A percentile compares a stretch with the other conserved stretches of the same genome.
phyloP scores from a whole-genome alignment of 2,797 vertebrate species.

The Podargus strigoides region DNA sequence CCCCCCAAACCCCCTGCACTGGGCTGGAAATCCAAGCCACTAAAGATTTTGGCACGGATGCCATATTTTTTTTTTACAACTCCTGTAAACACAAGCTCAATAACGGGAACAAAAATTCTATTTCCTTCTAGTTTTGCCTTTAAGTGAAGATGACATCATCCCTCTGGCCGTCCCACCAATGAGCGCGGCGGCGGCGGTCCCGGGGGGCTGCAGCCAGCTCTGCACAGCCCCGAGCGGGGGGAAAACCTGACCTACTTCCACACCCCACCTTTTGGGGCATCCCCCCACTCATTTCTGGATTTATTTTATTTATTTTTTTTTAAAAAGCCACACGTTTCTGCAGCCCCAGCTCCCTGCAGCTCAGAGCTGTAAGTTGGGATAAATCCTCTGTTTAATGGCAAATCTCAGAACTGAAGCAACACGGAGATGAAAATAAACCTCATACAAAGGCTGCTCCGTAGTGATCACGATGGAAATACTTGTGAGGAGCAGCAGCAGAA shows the following conservation, averaged over 20 bases:
- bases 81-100: constrained; percentile 57
- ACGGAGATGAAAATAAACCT: not conserved
- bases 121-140: constrained; percentile 70
- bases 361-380: not conserved
- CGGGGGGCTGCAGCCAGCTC: constrained; percentile 72
- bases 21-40: constrained; percentile 8
- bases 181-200: constrained; percentile 77
- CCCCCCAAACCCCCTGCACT: not conserved
- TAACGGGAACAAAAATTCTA: constrained; percentile 67
- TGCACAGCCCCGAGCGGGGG: constrained; percentile 14
- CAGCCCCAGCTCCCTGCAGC: not conserved
- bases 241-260: constrained; percentile 62
- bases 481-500: not conserved
- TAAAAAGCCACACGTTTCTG: not conserved
- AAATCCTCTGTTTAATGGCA: not conserved
- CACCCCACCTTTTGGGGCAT: not conserved
- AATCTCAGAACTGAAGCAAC: not conserved
- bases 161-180: constrained; percentile 76
- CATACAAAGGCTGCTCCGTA: not conserved
- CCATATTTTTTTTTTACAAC: constrained; percentile 62
- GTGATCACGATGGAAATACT: not conserved
- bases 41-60: not conserved
- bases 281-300: not conserved
- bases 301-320: no score
- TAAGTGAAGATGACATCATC: constrained; percentile 83